Conservation (phyloP, 2,797 vertebrate genomes). For the Spea hammondii region DNA sequence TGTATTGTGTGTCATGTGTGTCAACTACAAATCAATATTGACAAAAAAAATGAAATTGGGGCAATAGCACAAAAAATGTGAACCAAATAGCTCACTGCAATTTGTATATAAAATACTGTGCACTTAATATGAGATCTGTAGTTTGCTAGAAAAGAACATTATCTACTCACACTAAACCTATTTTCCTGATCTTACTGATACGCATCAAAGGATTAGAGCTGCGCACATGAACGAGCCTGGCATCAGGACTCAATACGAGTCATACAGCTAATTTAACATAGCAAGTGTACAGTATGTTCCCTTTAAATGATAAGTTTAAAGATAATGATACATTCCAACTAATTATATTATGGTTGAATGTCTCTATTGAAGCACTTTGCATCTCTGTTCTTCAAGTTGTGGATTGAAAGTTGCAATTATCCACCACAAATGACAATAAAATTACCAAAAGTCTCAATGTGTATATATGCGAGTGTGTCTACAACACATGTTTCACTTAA, state of each 20-base stretch:
- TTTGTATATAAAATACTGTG: no score
- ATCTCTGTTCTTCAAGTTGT: not conserved
- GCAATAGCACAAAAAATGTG: no score
- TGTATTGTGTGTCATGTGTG: no score
- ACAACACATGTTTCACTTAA: not conserved
- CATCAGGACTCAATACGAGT: not conserved
- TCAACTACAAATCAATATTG: no score
- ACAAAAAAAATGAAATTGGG: no score
- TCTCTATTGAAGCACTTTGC: not conserved
- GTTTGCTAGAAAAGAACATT: no score
- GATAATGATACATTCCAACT: not conserved
- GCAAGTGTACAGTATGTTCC: no score
- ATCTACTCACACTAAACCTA: no score
- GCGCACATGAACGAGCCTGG: not conserved
- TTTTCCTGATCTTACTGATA: no score
- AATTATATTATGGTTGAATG: not conserved
- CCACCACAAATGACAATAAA: not conserved
- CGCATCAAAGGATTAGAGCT: not conserved
- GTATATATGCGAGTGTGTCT: not conserved
- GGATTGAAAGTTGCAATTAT: not conserved
- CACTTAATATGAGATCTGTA: no score
- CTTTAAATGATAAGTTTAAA: no score
- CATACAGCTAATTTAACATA: not conserved
- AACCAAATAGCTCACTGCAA: no score
- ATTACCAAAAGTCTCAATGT: not conserved